Percentiles rank a stretch among this genome's conserved stretches.
Evolutionary conservation across 2,113 vertebrate species (phyloP).

Genomic region (Pygoscelis antarcticus): DNA sequence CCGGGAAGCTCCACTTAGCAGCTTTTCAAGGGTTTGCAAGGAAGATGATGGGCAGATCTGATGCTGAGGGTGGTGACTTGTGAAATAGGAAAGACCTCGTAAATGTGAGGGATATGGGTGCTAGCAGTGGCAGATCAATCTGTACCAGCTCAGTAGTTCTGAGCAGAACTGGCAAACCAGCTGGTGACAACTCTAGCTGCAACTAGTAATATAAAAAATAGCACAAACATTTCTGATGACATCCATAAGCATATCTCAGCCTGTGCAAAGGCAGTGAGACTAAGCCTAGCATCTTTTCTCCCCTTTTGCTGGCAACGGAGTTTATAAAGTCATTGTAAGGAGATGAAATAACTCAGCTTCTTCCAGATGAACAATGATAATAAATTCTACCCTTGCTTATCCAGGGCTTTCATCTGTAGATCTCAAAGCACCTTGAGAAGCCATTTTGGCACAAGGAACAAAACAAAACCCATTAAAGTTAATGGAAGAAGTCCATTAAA

Average conservation of each 20-base stretch:
- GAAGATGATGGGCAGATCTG: background rate
- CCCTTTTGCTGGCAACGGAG: background rate
- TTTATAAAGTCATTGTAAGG: constrained; percentile 3
- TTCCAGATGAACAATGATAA: constrained; percentile 49
- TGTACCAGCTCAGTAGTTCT: background rate
- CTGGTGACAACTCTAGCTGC: background rate
- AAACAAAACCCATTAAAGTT: constrained; percentile 47
- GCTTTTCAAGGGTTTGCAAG: background rate
- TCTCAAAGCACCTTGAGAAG: constrained; percentile 45
- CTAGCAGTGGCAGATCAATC: background rate
- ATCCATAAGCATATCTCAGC: background rate
- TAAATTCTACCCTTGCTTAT: constrained; percentile 49
- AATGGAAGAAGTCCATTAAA: constrained; percentile 50
- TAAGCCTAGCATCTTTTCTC: background rate
- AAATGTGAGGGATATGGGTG: background rate
- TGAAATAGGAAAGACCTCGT: background rate
- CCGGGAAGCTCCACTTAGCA: rapidly evolving
- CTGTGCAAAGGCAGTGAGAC: background rate
- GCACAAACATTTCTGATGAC: background rate
- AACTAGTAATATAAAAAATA: background rate
- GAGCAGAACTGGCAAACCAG: background rate
- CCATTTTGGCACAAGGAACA: constrained; percentile 30
- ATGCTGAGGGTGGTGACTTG: background rate
- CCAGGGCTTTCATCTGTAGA: constrained; percentile 33
- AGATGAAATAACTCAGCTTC: constrained; percentile 39